Conservation (phyloP, 2,113 vertebrate species). For the Amazona guildingii region DNA sequence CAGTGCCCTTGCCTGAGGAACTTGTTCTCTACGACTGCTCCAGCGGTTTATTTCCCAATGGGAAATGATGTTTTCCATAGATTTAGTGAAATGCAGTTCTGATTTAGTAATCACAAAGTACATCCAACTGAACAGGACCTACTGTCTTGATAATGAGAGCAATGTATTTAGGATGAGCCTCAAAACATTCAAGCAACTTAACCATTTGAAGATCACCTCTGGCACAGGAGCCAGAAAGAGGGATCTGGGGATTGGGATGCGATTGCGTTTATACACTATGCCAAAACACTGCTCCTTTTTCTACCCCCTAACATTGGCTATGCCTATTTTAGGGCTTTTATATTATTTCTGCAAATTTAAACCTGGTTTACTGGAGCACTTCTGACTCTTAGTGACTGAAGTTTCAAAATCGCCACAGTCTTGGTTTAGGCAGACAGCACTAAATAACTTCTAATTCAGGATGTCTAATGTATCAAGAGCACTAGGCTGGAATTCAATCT, state of each 20-base stretch:
- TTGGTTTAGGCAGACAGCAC: not conserved
- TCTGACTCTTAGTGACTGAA: not conserved
- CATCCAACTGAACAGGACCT: not conserved
- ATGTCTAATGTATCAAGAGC: not conserved
- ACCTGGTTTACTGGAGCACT: not conserved
- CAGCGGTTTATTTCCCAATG: not conserved
- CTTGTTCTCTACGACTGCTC: not conserved
- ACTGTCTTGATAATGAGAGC: not conserved
- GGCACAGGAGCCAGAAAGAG: not conserved
- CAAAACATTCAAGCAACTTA: not conserved
- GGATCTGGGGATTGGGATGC: not conserved
- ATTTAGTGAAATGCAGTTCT: not conserved
- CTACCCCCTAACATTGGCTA: not conserved
- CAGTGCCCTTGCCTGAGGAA: slow-evolving; percentile 48
- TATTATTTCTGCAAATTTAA: not conserved
- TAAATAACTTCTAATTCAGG: not conserved
- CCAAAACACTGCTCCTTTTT: not conserved
- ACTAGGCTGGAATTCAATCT: not conserved
- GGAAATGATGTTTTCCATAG: not conserved
- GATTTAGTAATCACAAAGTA: not conserved
- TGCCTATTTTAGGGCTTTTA: not conserved
- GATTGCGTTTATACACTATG: not conserved
- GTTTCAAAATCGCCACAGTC: not conserved
- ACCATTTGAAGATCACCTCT: not conserved
- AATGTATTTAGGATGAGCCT: not conserved